Evolutionary conservation across 2,113 vertebrate species (phyloP).

Genomic region (Macheiramphus alcinus): DNA sequence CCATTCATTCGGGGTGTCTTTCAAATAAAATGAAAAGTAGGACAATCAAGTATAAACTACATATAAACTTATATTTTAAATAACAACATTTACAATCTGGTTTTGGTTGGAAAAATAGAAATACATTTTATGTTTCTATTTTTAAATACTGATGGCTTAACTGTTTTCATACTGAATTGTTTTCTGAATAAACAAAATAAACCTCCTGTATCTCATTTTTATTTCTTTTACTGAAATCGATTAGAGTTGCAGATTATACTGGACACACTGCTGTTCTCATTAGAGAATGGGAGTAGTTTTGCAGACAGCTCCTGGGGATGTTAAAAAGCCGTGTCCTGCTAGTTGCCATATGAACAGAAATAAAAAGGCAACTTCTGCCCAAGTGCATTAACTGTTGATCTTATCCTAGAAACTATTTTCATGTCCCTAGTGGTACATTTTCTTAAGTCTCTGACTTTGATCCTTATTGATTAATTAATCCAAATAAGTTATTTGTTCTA

Average conservation of each 20-base stretch:
- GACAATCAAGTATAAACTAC: not conserved
- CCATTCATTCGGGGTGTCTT: not conserved
- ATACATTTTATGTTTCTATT: not conserved
- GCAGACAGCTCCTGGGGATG: not conserved
- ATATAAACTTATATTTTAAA: not conserved
- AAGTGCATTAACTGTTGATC: not conserved
- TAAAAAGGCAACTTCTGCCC: not conserved
- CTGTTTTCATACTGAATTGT: not conserved
- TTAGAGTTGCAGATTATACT: not conserved
- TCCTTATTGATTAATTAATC: slow-evolving; percentile 14
- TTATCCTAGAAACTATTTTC: not conserved
- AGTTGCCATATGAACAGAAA: not conserved
- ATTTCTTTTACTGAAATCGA: not conserved
- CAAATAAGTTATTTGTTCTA: not conserved
- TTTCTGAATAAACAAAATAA: slow-evolving; percentile 49
- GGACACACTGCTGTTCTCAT: not conserved
- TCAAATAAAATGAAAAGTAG: not conserved
- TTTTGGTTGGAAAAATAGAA: not conserved
- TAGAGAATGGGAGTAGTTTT: not conserved
- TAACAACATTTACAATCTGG: not conserved
- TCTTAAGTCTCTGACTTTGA: not conserved
- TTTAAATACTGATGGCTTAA: not conserved
- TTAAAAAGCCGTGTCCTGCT: not conserved
- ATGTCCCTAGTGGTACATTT: not conserved
- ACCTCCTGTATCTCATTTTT: not conserved